Conservation (phyloP, 2,888 invertebrate genomes). For the Tenodera sinensis region DNA sequence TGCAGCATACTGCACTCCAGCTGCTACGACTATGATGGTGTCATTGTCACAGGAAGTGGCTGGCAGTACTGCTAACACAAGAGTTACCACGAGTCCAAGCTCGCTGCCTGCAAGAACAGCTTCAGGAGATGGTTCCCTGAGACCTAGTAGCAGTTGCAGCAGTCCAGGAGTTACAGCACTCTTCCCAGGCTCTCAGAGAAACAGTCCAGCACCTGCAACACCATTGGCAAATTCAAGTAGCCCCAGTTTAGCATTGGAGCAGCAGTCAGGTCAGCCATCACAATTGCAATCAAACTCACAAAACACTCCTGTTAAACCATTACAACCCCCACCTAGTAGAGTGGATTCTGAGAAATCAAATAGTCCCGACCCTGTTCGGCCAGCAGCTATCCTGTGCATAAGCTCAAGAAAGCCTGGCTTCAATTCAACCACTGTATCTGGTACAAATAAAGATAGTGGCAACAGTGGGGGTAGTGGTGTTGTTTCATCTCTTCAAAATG, state of each 20-base stretch:
- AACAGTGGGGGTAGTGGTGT: slow-evolving; percentile 44
- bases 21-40: slow-evolving; percentile 16
- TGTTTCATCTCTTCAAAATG: slow-evolving; percentile 54
- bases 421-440: slow-evolving; percentile 39
- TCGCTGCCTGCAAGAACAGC: slow-evolving; percentile 46
- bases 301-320: slow-evolving; percentile 41
- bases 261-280: slow-evolving; percentile 33
- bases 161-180: slow-evolving; percentile 10
- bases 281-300: slow-evolving; percentile 38
- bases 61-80: slow-evolving; percentile 52
- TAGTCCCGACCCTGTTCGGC: slow-evolving; percentile 54
- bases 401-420: slow-evolving; percentile 87
- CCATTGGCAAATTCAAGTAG: slow-evolving; percentile 35
- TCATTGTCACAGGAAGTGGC: slow-evolving; percentile 38
- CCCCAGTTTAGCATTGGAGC: slow-evolving; percentile 44
- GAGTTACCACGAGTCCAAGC: slow-evolving; percentile 50
- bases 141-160: slow-evolving; percentile 26
- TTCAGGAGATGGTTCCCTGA: slow-evolving; percentile 53
- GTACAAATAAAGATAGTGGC: slow-evolving; percentile 37
- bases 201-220: slow-evolving; percentile 31
- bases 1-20: slow-evolving; percentile 47
- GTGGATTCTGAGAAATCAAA: slow-evolving; percentile 57
- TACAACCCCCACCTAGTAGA: slow-evolving; percentile 40
- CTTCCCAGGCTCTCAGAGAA: slow-evolving; percentile 4
- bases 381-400: slow-evolving; percentile 65